Evolutionary conservation across 2,888 invertebrate species (phyloP), one percentile per base, ranked within the genome.

Genomic region (Trissonchulus sp.): DNA sequence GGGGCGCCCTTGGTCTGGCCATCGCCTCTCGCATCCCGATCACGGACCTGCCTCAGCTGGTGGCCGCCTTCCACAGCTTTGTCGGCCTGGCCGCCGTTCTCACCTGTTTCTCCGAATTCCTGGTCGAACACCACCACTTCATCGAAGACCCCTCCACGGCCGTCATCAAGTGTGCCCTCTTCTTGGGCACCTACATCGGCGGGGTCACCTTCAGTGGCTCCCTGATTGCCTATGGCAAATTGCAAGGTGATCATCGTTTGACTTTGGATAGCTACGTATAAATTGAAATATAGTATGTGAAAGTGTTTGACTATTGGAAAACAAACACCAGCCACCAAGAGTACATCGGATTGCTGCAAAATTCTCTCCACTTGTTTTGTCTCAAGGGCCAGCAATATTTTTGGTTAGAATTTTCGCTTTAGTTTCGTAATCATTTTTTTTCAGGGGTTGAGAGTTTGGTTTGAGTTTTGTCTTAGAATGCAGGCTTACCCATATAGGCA

Each of bases 151-250:
- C 93, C 31, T 90, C 91, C 0, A 90, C 90, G 3, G 90, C 90
- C 80, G 92, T 93, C 63, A 88, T 92, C 79, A 93, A 92, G 86
- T 91, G 92, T 0, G 90, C 93, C 1, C 88, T 93, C 60, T 93
- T 93, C 87, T 88, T 94, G 69, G 94, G 93, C 31, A 93, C 93
- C 0, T 93, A 91, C 86, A 93, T 93, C 82, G 93, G 93, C 77
- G 93, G 93, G 68, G 91, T 93, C 73, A 93, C 93, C 1, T 93
- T 93, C 87, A 92, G 91, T 79, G 94, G 93, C 1, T 93, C 93
- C 0, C 86, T 94, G 69, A 90, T 94, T 77, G 94, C 94, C 23
- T 94, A 93, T 85, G 93, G 93, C 78, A 94, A 94, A 87, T 89
- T 94, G 68, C 93, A 94, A 86, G 88, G 87, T 86, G 78, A 76